Percentiles rank a stretch among this genome's conserved stretches.
These are phyloP conservation scores for Zaprionus ghesquierei DNA, from an alignment of 1,140 invertebrate genomes.

Conservation along the genomic window DNA sequence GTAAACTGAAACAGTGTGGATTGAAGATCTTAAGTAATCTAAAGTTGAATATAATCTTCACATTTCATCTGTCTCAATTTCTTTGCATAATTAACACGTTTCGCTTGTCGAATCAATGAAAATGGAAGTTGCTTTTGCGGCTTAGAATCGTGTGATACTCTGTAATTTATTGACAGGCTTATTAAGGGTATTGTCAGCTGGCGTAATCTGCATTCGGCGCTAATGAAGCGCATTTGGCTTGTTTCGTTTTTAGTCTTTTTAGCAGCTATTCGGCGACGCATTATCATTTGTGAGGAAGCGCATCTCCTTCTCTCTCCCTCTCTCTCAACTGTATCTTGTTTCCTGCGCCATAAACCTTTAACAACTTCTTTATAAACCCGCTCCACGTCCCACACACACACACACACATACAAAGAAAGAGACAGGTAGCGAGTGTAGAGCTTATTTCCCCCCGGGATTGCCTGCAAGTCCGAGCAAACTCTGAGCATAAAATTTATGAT, in stretches of 20 bases:
- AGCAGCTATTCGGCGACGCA: slow-evolving; percentile 26
- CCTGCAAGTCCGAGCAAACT: slow-evolving; percentile 34
- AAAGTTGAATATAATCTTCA: not conserved
- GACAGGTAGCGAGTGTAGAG: not conserved
- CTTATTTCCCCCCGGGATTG: slow-evolving; percentile 24
- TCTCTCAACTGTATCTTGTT: not conserved
- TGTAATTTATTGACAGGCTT: slow-evolving; percentile 18
- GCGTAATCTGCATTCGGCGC: slow-evolving; percentile 19
- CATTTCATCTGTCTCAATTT: not conserved
- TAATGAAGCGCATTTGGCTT: slow-evolving; percentile 22
- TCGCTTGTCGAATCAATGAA: not conserved
- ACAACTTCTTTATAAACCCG: slow-evolving; percentile 57
- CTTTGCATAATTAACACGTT: not conserved
- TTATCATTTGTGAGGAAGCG: slow-evolving; percentile 28
- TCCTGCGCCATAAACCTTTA: slow-evolving; percentile 59
- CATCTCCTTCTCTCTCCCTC: not conserved
- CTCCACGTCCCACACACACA: slow-evolving; percentile 9
- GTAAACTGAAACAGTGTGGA: no score
- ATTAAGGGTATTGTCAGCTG: slow-evolving; percentile 23
- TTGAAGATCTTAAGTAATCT: no score
- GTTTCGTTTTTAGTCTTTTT: slow-evolving; percentile 13
- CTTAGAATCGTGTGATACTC: not conserved
- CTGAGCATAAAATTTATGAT: slow-evolving; percentile 77
- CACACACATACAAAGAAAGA: slow-evolving; percentile 8
- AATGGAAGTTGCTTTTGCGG: no score